Evolutionary conservation across 1,140 invertebrate genomes (phyloP).

Genomic region (Atta colombica): DNA sequence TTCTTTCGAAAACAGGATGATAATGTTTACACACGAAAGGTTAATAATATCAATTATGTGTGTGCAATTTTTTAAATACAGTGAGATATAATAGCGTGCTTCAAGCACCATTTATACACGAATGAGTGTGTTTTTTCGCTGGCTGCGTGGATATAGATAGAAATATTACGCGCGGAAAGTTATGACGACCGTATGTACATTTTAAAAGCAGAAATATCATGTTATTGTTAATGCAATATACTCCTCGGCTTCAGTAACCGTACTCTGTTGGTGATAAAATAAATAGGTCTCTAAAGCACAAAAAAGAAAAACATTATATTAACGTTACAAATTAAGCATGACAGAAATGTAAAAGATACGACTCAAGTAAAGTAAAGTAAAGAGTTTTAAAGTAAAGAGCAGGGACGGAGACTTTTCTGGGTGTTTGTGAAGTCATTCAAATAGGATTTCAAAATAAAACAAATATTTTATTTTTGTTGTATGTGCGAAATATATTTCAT

Average conservation of each 20-base stretch:
- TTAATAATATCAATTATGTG: neutral
- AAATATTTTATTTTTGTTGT: no score
- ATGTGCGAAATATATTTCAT: no score
- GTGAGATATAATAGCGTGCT: neutral
- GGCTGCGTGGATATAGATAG: neutral
- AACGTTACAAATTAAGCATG: constrained; percentile 18
- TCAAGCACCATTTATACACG: constrained; percentile 5
- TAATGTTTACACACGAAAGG: neutral
- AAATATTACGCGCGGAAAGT: neutral
- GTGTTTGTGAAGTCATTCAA: no score
- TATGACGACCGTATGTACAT: neutral
- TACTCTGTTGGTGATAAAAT: constrained; percentile 6
- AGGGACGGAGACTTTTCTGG: no score
- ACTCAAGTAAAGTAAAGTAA: neutral
- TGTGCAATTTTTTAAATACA: neutral
- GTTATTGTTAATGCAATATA: constrained; percentile 11
- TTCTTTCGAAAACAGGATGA: neutral
- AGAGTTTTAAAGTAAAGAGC: no score
- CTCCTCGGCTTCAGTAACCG: neutral
- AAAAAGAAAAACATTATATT: neutral
- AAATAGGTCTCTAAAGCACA: neutral
- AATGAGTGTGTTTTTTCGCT: constrained; percentile 1
- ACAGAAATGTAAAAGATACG: neutral
- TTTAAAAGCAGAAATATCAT: constrained; percentile 27
- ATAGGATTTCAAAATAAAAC: no score